Conservation (phyloP, 2,888 invertebrate genomes). For the Napeogenes inachia region DNA sequence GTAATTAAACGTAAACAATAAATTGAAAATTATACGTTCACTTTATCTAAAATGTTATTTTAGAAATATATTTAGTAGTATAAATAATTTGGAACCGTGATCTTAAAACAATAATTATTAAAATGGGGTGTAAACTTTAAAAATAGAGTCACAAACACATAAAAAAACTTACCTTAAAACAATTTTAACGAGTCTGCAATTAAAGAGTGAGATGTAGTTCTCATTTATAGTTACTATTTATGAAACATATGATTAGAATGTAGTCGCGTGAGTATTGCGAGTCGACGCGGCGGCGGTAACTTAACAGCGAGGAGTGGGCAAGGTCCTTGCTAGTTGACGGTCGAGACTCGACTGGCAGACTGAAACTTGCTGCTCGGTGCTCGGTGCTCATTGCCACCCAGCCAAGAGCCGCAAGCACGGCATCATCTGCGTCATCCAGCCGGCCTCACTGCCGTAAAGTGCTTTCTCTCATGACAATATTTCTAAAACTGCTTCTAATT, state of each 20-base stretch:
- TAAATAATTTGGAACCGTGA: too few species aligned
- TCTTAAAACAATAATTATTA: too few species aligned
- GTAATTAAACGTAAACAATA: too few species aligned
- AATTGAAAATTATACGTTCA: too few species aligned
- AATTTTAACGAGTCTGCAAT: conserved; percentile 28
- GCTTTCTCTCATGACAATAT: conserved; percentile 62
- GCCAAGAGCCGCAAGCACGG: conserved; percentile 37
- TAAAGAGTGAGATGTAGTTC: conserved; percentile 36
- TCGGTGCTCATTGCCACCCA: conserved; percentile 23
- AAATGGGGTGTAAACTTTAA: too few species aligned
- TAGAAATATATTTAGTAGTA: too few species aligned
- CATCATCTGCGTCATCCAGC: conserved; percentile 72
- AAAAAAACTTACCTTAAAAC: conserved; percentile 36
- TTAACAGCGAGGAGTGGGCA: conserved; percentile 29
- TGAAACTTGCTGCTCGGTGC: conserved; percentile 35
- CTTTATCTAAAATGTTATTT: too few species aligned
- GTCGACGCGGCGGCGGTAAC: conserved; percentile 25
- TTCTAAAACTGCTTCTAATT: conserved; percentile 49
- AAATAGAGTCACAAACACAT: too few species aligned
- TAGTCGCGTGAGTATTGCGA: conserved; percentile 37
- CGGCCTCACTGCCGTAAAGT: conserved; percentile 68
- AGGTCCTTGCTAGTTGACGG: conserved; percentile 53
- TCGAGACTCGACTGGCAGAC: conserved; percentile 55
- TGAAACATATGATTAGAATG: conserved; percentile 38
- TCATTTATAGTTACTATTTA: conserved; percentile 43